Conservation (phyloP, 2,888 invertebrate species). For the Trichacis sp. region DNA sequence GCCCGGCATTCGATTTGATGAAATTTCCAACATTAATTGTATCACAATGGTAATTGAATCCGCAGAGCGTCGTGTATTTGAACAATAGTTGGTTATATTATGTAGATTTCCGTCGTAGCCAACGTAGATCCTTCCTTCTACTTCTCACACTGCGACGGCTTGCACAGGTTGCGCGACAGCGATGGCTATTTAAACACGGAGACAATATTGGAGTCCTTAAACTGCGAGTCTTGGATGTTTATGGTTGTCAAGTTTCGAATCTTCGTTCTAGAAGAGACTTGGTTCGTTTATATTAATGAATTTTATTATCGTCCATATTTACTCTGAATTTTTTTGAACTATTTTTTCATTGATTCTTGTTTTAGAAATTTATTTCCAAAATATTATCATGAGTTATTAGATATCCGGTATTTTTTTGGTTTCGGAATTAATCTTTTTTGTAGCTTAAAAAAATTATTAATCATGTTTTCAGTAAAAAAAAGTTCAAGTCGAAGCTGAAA, state of each 20-base stretch:
- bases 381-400: too few relatives aligned
- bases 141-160: constrained; percentile 38
- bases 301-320: too few relatives aligned
- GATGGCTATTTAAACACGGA: constrained; percentile 68
- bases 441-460: too few relatives aligned
- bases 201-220: constrained; percentile 67
- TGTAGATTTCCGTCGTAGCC: constrained; percentile 67
- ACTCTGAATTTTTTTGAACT: too few relatives aligned
- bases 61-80: constrained; percentile 69
- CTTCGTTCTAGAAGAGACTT: neutral
- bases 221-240: constrained; percentile 57
- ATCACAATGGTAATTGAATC: constrained; percentile 70
- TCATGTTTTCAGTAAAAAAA: too few relatives aligned
- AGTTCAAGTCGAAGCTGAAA: too few relatives aligned
- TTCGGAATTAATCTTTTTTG: too few relatives aligned
- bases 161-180: constrained; percentile 52
- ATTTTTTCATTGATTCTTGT: too few relatives aligned
- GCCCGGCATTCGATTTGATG: constrained; percentile 67
- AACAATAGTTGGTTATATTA: constrained; percentile 70
- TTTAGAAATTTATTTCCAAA: too few relatives aligned
- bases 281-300: too few relatives aligned
- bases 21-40: constrained; percentile 70
- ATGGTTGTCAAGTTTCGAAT: neutral
- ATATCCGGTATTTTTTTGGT: too few relatives aligned
- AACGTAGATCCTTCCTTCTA: constrained; percentile 55